Evolutionary conservation across 2,113 vertebrate species (phyloP).

Genomic region (Callipepla californica): DNA sequence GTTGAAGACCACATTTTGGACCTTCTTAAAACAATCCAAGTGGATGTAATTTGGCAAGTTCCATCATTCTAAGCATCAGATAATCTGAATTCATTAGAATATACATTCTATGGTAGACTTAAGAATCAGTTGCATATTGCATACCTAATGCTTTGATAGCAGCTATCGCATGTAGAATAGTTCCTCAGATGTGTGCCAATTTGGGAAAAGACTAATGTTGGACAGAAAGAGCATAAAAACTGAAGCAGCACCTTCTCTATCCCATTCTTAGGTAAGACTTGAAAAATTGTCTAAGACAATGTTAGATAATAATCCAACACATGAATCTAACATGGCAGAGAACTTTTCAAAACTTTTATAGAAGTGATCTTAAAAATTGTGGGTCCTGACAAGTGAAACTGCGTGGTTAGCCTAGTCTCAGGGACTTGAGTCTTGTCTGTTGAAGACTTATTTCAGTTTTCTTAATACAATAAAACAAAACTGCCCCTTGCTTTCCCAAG

Average conservation of each 20-base stretch:
- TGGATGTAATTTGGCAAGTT: background rate
- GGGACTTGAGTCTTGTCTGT: slow-evolving; percentile 43
- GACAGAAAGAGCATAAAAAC: background rate
- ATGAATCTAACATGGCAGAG: background rate
- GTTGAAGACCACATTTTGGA: background rate
- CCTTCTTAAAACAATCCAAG: background rate
- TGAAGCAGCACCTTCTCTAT: background rate
- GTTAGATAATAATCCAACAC: background rate
- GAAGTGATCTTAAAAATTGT: background rate
- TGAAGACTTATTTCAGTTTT: slow-evolving; percentile 53
- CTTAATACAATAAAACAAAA: slow-evolving; percentile 44
- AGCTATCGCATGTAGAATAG: background rate
- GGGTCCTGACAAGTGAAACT: slow-evolving; percentile 14
- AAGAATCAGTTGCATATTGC: background rate
- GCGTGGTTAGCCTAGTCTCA: background rate
- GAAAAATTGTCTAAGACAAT: slow-evolving; percentile 21
- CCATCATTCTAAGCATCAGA: background rate
- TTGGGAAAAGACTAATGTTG: background rate
- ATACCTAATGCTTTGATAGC: background rate
- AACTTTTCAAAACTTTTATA: slow-evolving; percentile 36
- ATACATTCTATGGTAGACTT: background rate
- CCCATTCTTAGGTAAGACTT: background rate
- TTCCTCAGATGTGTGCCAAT: background rate
- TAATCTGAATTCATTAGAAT: background rate
- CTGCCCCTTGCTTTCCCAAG: slow-evolving; percentile 29